Percentiles rank a stretch among this genome's conserved stretches.
These are phyloP conservation scores for Hippocampus mohnikei DNA, from an alignment of 2,113 vertebrate genomes.

Conservation along the genomic window DNA sequence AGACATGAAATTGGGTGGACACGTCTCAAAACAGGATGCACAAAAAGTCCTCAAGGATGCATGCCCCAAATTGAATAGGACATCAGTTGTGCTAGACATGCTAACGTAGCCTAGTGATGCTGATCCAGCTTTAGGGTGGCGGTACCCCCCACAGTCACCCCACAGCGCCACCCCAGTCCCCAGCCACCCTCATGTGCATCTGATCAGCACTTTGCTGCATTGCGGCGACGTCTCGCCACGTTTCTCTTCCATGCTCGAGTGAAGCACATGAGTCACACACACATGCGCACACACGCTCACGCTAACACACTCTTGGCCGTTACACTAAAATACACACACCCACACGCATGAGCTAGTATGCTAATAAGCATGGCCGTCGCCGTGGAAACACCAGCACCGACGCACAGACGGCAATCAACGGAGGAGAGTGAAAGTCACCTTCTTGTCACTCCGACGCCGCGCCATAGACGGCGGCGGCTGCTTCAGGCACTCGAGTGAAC, in stretches of 20 bases:
- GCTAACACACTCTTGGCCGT: not conserved
- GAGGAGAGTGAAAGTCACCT: constrained; percentile 5
- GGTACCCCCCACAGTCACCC: not conserved
- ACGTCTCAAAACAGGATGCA: too few species aligned
- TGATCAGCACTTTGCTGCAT: not conserved
- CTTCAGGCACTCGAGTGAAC: not conserved
- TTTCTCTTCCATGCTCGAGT: not conserved
- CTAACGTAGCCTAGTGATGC: not conserved
- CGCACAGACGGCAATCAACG: not conserved
- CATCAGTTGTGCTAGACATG: not conserved
- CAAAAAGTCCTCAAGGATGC: too few species aligned
- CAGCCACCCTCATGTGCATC: not conserved
- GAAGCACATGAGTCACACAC: not conserved
- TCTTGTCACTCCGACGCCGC: not conserved
- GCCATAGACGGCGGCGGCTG: not conserved
- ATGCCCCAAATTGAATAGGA: too few species aligned
- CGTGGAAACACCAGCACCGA: not conserved
- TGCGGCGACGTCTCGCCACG: not conserved
- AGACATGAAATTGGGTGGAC: too few species aligned
- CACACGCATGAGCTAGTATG: not conserved
- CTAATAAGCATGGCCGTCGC: not conserved
- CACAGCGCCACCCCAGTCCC: not conserved
- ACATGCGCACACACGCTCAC: not conserved
- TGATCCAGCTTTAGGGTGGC: not conserved
- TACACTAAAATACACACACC: not conserved